Evolutionary conservation across 2,888 invertebrate species (phyloP), one percentile per base, ranked within the genome.

Genomic region (Drosophila mulleri): DNA sequence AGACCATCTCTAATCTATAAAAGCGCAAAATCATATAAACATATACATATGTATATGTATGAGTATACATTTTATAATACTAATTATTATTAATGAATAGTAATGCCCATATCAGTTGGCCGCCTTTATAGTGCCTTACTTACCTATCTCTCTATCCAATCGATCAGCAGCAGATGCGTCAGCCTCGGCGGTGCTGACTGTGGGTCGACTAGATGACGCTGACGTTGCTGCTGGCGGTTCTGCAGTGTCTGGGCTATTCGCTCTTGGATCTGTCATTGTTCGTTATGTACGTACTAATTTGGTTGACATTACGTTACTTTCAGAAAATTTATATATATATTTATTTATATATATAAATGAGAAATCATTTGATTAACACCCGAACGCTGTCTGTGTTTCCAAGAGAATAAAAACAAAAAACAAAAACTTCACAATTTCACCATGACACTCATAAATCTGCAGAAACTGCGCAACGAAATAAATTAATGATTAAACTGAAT

Each of bases 301-400:
- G 16, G 42, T 44, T 20, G 32, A 42, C 67, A 80, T 67, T 59
- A 76, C 71, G 58, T 67, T 56, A 41, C 16, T 61, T 58, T 59
- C 42, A 35, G 52, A 57, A 29, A 48, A 56, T 32, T 6, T 64
- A 18, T 42, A 18, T 62, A 65, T 29, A 45, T 23, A 47, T 71
- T n/a, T n/a, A n/a, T 64, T 18, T 42, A 18, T 62, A 65, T 29
- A 45, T 23, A 47, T 71, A 35, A 62, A 68, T 42, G 16, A 18
- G 3, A 76, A 65, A 62, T 62, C 67, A 67, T 77, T 76, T 77
- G 67, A 71, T 54, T 64, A 41, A 47, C 16, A 50, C 47, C 44
- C 32, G 29, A 77, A 80, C 65, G 64, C 67, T 57, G 29, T 48
- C 64, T 78, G 58, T 44, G 67, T 71, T 42, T 26, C 42, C 12